Evolutionary conservation across 2,888 invertebrate species (phyloP), one percentile per base, ranked within the genome.

Genomic region (Incurvaria masculella): DNA sequence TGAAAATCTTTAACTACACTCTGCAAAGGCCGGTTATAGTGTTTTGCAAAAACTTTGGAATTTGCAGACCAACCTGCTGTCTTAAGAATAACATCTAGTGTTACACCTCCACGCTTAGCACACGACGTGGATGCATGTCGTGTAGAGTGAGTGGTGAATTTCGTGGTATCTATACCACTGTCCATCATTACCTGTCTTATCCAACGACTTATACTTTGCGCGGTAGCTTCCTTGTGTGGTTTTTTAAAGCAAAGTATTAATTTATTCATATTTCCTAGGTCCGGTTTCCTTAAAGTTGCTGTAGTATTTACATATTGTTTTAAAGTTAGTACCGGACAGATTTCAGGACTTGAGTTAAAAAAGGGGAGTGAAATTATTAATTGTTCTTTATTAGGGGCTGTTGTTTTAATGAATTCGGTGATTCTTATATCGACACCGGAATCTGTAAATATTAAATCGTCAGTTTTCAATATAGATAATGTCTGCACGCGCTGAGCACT

Each of bases 101-200:
- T 52, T 17, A 60, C 45, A 1, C 56, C 57, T 17, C 47, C 48
- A 42, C 57, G 19, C 11, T 50, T 49, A 4, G 59, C 59, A 10
- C 53, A 51, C 10, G 58, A 61, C 4, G 58, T 59, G 2, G 57
- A 50, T 4, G 57, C 60, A 26, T 59, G 59, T 2, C 59, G 49
- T 16, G 58, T 59, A 19, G 53, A 56, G 26, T 59, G 49, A 1
- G 57, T 53, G 16, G 53, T 53, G 41, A 59, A 59, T 23, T 44
- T 49, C 0, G 49, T 26, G 4, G 53, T 56, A 38, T 57, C 57
- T 4, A 59, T 8, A 4, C 57, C 59, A 49, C 56, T 53, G 20
- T 53, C 23, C 2, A 17, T 18, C 26, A 50, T 19, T 6, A 43
- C 43, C 2, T 48, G 41, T 26, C 45, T 50, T 23, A 45, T 45